Evolutionary conservation across 2,113 vertebrate genomes (phyloP).

Genomic region (Mus pahari): DNA sequence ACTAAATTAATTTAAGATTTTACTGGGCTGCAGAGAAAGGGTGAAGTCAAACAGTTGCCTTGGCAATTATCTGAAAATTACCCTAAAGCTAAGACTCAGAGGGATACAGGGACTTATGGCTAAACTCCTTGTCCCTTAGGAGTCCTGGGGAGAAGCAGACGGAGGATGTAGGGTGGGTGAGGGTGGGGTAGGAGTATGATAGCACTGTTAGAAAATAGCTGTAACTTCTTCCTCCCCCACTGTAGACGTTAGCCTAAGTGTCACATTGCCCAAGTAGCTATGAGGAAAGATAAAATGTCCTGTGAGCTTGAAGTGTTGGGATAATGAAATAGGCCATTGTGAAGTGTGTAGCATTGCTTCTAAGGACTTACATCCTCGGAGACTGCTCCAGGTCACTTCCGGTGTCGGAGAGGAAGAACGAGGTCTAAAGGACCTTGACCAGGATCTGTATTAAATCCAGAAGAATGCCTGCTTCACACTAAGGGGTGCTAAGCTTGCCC

Average conservation of each 20-base stretch:
- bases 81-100: background rate
- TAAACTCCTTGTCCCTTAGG: background rate
- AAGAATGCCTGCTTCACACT: background rate
- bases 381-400: background rate
- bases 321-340: too few species aligned
- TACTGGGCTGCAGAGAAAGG: background rate
- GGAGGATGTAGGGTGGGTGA: too few species aligned
- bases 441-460: background rate
- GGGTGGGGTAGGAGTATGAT: background rate
- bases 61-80: constrained; percentile 18
- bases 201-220: background rate
- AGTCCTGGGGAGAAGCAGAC: background rate
- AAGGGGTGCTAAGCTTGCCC: rapidly evolving
- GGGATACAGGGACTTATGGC: background rate
- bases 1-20: constrained; percentile 37
- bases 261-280: background rate
- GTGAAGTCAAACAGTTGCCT: background rate
- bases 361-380: background rate
- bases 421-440: background rate
- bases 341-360: background rate
- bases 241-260: background rate
- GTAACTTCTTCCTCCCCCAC: background rate
- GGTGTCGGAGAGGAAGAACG: background rate
- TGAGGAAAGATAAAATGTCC: background rate
- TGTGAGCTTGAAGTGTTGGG: background rate